Base-by-base conservation (phyloP, 2,797 vertebrate species). In the Decapterus maruadsi region DNA sequence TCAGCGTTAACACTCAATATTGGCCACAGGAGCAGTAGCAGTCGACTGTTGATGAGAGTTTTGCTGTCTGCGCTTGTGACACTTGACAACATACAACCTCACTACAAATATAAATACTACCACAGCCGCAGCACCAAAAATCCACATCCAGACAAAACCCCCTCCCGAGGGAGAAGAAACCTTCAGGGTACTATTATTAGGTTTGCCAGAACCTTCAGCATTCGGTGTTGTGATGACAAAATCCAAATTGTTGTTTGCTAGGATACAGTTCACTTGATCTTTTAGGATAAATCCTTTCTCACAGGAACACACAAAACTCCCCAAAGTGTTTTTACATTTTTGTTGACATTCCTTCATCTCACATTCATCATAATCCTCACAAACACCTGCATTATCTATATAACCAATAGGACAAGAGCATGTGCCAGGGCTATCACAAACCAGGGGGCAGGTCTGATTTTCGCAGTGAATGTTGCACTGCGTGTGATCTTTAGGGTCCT, bases 281-380 rank as follows among this genome's bases (percentile, higher is more conserved):
- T 74, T 63, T 4, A 92, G 88, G 0, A 64, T 13, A n/a, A 75
- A 93, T 8, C 89, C 91, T 16, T 81, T 8, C 3, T 0, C 0
- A 40, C 94, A 95, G 3, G 60, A 83, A 38, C 94, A 95, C 19
- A 16, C 7, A n/a, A 84, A 95, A 68, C 87, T 56, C n/a, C 95
- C 95, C 1, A 83, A 72, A 0, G 80, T 90, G 73, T 95, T 95
- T 0, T 5, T 8, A 58, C 95, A 95, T 0, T 1, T 0, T 0
- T 93, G 87, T 0, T 71, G 60, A 29, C 94, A 95, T 1, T 0
- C 0, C 0, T 5, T 0, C 5, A n/a, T 62, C 0, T 0, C 0
- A 63, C 95, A 95, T 61, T 95, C 95, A n/a, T 94, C 2, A 0
- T 89, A 73, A 55, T 95, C 92, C 29, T 31, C 40, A 4, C 95